A percentile compares a stretch with the other conserved stretches of the same genome.
Evolutionary conservation across 2,888 invertebrate species (phyloP).

Genomic region (Clistopyga incitator): DNA sequence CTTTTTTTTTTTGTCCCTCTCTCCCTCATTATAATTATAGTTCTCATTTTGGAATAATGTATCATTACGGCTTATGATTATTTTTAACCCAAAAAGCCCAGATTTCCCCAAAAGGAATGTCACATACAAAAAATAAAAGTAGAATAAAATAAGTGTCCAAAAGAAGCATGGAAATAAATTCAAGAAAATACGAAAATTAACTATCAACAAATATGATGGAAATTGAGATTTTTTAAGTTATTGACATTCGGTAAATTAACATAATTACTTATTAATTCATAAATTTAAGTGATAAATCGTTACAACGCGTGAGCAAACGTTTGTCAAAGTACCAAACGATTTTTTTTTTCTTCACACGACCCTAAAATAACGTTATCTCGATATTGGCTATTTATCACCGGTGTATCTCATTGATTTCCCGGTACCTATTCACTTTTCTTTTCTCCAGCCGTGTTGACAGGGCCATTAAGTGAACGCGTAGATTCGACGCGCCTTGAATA

Average conservation of each 20-base stretch:
- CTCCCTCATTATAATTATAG: neutral
- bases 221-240: too few species aligned
- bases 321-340: too few species aligned
- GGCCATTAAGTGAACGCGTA: slow-evolving; percentile 11
- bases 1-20: too few species aligned
- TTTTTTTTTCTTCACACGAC: neutral
- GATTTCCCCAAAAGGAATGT: neutral
- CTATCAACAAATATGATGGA: too few species aligned
- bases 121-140: neutral
- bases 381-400: neutral
- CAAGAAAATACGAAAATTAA: too few species aligned
- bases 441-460: neutral
- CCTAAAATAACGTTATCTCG: neutral
- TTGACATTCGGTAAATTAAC: too few species aligned
- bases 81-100: neutral
- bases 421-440: too few species aligned
- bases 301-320: too few species aligned
- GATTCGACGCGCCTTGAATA: slow-evolving; percentile 13
- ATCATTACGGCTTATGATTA: neutral
- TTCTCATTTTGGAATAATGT: neutral
- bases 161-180: too few species aligned
- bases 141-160: too few species aligned
- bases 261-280: too few species aligned
- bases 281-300: too few species aligned
- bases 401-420: neutral